These are phyloP conservation scores for Thymelicus sylvestris DNA, from an alignment of 2,888 invertebrate species.

Conservation along the genomic window DNA sequence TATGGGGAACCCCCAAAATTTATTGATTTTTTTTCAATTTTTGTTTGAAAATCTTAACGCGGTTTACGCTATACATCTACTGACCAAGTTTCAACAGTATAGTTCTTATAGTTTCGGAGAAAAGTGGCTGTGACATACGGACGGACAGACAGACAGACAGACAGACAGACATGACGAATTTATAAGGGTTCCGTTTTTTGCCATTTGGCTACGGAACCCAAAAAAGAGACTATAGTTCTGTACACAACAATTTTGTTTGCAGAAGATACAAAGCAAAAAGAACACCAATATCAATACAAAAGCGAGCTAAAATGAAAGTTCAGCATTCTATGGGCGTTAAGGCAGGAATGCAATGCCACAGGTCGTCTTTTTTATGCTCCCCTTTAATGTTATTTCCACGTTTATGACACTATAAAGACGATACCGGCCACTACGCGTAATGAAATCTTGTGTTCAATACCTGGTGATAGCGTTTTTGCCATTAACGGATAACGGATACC, in stretches of 20 bases:
- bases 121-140: too few relatives aligned
- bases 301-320: conserved; percentile 57
- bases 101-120: too few relatives aligned
- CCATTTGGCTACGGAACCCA: too few relatives aligned
- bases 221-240: too few relatives aligned
- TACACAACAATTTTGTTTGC: background rate
- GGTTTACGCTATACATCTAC: too few relatives aligned
- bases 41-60: too few relatives aligned
- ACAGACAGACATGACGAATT: too few relatives aligned
- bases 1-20: too few relatives aligned
- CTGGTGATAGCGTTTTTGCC: conserved; percentile 56
- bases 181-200: too few relatives aligned
- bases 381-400: conserved; percentile 81
- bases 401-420: conserved; percentile 84
- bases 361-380: conserved; percentile 80
- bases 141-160: too few relatives aligned
- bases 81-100: too few relatives aligned
- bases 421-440: conserved; percentile 83
- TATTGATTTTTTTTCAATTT: too few relatives aligned
- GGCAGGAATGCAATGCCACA: conserved; percentile 77
- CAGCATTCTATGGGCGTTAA: conserved; percentile 57
- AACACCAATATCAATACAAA: conserved; percentile 50
- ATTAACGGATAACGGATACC: conserved; percentile 39
- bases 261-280: conserved; percentile 40
- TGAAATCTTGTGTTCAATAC: conserved; percentile 83